phyloP scores from a whole-genome alignment of 2,797 vertebrate genomes.

The Sarcophilus harrisii region DNA sequence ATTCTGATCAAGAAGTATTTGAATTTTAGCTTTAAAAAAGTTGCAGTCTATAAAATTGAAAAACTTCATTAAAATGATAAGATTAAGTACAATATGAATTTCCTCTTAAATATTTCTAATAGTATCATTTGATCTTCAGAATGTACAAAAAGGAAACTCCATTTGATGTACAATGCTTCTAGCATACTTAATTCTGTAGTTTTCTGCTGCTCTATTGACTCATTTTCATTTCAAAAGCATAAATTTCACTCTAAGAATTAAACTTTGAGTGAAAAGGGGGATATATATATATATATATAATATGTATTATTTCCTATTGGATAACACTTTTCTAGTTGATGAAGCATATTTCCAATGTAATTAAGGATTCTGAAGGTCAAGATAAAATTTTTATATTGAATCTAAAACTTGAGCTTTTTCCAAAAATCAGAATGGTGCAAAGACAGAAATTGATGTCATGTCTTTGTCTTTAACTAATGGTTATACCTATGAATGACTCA shows the following conservation, averaged over 20 bases:
- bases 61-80: constrained; percentile 62
- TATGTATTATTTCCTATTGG: constrained; percentile 1
- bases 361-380: neutral
- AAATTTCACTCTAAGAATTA: constrained; percentile 38
- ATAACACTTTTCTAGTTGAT: constrained; percentile 27
- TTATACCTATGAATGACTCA: neutral
- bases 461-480: constrained; percentile 1
- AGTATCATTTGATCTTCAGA: constrained; percentile 75
- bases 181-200: constrained; percentile 72
- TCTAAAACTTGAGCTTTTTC: constrained; percentile 4
- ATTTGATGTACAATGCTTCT: constrained; percentile 71
- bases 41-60: constrained; percentile 60
- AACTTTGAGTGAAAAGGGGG: constrained; percentile 1
- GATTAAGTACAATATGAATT: constrained; percentile 67
- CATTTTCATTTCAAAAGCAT: constrained; percentile 16
- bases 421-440: constrained; percentile 30
- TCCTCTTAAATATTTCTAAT: constrained; percentile 69
- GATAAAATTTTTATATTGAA: constrained; percentile 19
- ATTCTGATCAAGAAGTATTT: constrained; percentile 54
- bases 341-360: neutral
- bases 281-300: constrained; percentile 7
- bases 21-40: constrained; percentile 67
- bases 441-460: constrained; percentile 10
- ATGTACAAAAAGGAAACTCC: constrained; percentile 71
- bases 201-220: constrained; percentile 46